A percentile compares a stretch with the other conserved stretches of the same genome.
Evolutionary conservation across 2,797 vertebrate species (phyloP).

Genomic region (Pseudotriccus pelzelni): DNA sequence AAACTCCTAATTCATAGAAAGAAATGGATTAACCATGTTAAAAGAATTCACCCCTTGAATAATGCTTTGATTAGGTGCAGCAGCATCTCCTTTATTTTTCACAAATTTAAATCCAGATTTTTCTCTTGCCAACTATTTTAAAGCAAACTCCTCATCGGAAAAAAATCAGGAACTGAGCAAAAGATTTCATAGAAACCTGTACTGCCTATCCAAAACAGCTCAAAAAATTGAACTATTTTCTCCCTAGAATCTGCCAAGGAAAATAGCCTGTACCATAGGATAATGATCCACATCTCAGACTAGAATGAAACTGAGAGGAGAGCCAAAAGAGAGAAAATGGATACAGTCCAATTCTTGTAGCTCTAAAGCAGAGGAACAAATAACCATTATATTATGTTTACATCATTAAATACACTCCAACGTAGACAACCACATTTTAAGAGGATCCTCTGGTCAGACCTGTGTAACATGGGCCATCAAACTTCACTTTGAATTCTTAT

Average conservation of each 20-base stretch:
- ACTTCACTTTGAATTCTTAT: background rate
- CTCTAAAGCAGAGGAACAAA: background rate
- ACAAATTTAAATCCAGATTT: background rate
- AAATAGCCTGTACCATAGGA: background rate
- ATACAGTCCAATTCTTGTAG: background rate
- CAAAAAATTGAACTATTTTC: slow-evolving; percentile 14
- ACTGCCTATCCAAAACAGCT: background rate
- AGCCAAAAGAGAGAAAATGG: background rate
- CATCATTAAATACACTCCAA: background rate
- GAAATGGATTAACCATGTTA: no score
- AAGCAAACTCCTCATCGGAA: background rate
- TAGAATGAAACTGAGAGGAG: background rate
- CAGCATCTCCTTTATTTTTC: background rate
- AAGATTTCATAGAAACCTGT: background rate
- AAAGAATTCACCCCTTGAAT: background rate
- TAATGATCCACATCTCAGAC: slow-evolving; percentile 8
- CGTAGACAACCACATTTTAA: background rate
- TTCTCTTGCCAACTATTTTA: background rate
- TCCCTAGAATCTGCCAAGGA: background rate
- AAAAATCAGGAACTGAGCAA: background rate
- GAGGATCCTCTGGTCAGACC: background rate
- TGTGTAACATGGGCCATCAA: background rate
- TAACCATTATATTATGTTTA: background rate
- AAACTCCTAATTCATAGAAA: background rate
- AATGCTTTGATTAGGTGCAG: background rate